Conservation (phyloP, 2,888 invertebrate genomes). For the Chalcosyrphus nemorum region DNA sequence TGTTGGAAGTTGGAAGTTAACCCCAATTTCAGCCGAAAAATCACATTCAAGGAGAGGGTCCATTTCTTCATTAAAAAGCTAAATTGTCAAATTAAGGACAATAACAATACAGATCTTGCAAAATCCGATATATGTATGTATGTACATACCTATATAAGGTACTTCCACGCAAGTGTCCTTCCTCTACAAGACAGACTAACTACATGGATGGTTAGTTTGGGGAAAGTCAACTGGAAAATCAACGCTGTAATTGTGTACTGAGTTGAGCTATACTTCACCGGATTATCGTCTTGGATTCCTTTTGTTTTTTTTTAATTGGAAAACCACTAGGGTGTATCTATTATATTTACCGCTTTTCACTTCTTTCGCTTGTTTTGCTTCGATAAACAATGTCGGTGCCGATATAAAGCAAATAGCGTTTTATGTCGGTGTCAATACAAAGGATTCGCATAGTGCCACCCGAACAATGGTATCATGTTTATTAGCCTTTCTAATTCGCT, state of each 20-base stretch:
- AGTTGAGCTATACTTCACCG: neutral
- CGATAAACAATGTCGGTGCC: constrained; percentile 38
- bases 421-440: constrained; percentile 46
- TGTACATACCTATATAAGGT: no score
- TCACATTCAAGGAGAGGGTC: no score
- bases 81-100: no score
- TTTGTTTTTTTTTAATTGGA: constrained; percentile 39
- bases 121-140: no score
- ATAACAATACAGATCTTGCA: no score
- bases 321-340: constrained; percentile 25
- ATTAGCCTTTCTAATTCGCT: constrained; percentile 34
- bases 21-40: no score
- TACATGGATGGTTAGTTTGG: constrained; percentile 2
- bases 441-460: constrained; percentile 32
- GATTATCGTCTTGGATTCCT: constrained; percentile 29
- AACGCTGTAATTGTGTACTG: constrained; percentile 12
- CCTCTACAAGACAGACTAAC: neutral
- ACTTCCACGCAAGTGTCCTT: neutral
- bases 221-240: constrained; percentile 55
- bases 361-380: constrained; percentile 37
- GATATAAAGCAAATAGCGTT: constrained; percentile 13
- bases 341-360: constrained; percentile 18
- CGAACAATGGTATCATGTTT: constrained; percentile 49
- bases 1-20: no score
- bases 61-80: no score